Conservation (phyloP, 2,888 invertebrate genomes). For the Agonopterix arenella region DNA sequence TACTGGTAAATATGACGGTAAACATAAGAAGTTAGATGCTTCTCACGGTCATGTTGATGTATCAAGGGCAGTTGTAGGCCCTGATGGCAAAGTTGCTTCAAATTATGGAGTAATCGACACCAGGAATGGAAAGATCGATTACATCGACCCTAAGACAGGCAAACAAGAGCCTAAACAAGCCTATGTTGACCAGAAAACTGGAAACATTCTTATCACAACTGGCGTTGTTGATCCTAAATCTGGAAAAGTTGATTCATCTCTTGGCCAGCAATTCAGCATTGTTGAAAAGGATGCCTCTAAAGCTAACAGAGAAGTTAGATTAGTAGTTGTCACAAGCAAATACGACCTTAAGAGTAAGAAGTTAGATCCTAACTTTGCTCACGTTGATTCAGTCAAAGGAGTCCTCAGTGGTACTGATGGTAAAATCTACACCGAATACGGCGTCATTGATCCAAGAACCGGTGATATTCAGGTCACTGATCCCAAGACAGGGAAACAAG, state of each 20-base stretch:
- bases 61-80: constrained; percentile 77
- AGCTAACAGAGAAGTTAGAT: constrained; percentile 78
- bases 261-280: constrained; percentile 82
- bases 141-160: constrained; percentile 79
- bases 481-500: constrained; percentile 61
- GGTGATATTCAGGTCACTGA: constrained; percentile 67
- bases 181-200: constrained; percentile 83
- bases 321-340: constrained; percentile 78
- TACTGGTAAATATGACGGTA: constrained; percentile 78
- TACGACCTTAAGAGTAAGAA: constrained; percentile 75
- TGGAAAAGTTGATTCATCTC: constrained; percentile 79
- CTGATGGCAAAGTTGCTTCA: constrained; percentile 75
- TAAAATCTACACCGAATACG: constrained; percentile 78
- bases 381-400: constrained; percentile 65
- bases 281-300: constrained; percentile 81
- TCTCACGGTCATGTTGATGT: constrained; percentile 68
- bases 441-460: constrained; percentile 78
- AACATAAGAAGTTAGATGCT: constrained; percentile 67
- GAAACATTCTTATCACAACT: constrained; percentile 79
- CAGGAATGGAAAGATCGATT: constrained; percentile 78
- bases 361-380: constrained; percentile 70
- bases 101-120: constrained; percentile 83
- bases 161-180: constrained; percentile 81
- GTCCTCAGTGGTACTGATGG: constrained; percentile 78
- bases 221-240: constrained; percentile 81